Base-by-base conservation (phyloP, 2,113 vertebrate genomes). In the Corythoichthys intestinalis region DNA sequence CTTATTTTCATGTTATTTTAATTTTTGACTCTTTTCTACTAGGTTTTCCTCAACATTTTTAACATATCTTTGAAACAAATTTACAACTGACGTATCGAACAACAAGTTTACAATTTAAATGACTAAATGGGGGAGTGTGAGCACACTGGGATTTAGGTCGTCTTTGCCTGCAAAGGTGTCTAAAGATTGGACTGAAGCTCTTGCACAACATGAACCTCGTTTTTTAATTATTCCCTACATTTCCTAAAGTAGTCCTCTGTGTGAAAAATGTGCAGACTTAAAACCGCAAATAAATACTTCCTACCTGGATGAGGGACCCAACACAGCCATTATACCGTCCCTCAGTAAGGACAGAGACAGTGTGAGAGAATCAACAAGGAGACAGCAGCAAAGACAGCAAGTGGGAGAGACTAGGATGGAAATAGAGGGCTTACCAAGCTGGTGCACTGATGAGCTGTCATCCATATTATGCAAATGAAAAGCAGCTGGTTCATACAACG, bases 401-500 rank as follows among this genome's bases (percentile, higher is more conserved):
- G 59, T 50, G 63, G 50, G 80, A 82, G 80, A 34, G n/a, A 60
- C 41, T 15, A 47, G 20, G 65, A 37, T 65, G 50, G 63, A 65
- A 64, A 75, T 8, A 69, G 37, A 70, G 41, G 63, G 72, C 59
- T 64, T 60, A 75, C 83, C 66, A 84, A 74, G 78, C 57, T 28
- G 2, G 48, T 50, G 62, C 66, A 67, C 75, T 85, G 81, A 85
- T 70, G 77, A 85, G 83, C 86, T 89, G 89, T 89, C 87, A 81
- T 72, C 69, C 75, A 75, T 75, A 78, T 85, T 82, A 86, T 88
- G 83, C 76, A 89, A 83, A 90, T 90, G 79, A 69, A 60, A 79
- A 87, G 79, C 73, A 80, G 76, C 70, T 71, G 75, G 87, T 89
- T 89, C 83, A 88, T 67, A 34, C 58, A 59, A 63, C 74, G 88